phyloP scores from a whole-genome alignment of 2,888 invertebrate species.

The Leptinotarsa peninsularis region DNA sequence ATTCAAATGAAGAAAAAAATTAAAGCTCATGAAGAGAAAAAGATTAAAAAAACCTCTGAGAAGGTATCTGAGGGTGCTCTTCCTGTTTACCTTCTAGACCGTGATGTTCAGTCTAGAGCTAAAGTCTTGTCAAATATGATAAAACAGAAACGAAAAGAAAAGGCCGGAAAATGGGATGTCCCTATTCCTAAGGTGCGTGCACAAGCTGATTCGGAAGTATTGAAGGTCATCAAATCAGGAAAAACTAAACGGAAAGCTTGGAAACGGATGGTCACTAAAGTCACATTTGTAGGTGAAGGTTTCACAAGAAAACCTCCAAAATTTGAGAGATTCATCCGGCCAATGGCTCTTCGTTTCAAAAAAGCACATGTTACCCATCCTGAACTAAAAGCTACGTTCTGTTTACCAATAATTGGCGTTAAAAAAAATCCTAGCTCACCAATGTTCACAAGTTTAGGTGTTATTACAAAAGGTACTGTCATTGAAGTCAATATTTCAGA shows the following conservation, averaged over 20 bases:
- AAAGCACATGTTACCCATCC: slow-evolving; percentile 99
- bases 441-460: slow-evolving; percentile 96
- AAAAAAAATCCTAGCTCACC: slow-evolving; percentile 99
- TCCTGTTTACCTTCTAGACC: slow-evolving; percentile 96
- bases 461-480: slow-evolving; percentile 98
- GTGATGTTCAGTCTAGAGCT: slow-evolving; percentile 92
- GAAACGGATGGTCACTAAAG: slow-evolving; percentile 99
- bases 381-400: slow-evolving; percentile 97
- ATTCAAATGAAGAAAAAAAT: slow-evolving; percentile 99
- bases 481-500: slow-evolving; percentile 99
- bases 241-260: slow-evolving; percentile 95
- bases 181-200: slow-evolving; percentile 98
- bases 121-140: slow-evolving; percentile 99
- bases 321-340: slow-evolving; percentile 97
- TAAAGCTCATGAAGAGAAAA: slow-evolving; percentile 95
- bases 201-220: slow-evolving; percentile 96
- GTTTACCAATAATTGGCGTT: slow-evolving; percentile 96
- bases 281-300: slow-evolving; percentile 96
- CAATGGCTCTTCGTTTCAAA: slow-evolving; percentile 96
- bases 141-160: slow-evolving; percentile 99
- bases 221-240: slow-evolving; percentile 91
- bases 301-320: slow-evolving; percentile 99
- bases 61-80: slow-evolving; percentile 90
- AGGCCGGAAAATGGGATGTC: slow-evolving; percentile 99
- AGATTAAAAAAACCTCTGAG: slow-evolving; percentile 85